Conservation (phyloP, 2,797 vertebrate genomes). For the Pagetopsis macropterus region DNA sequence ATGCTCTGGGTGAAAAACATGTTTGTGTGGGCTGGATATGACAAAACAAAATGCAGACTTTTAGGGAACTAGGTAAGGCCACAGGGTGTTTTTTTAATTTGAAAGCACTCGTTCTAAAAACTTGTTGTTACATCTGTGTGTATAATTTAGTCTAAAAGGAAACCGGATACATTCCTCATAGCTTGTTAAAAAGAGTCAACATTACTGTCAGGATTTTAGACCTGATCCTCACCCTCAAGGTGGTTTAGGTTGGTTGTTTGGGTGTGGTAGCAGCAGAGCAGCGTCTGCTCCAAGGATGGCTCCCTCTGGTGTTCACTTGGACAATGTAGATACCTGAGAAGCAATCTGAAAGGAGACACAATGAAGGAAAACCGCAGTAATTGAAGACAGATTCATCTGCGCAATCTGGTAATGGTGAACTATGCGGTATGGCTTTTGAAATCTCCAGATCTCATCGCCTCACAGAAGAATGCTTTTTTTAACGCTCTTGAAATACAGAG, state of each 20-base stretch:
- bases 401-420: neutral
- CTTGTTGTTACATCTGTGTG: neutral
- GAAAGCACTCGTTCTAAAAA: slow-evolving; percentile 2
- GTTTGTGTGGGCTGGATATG: slow-evolving; percentile 61
- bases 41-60: slow-evolving; percentile 45
- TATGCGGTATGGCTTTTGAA: neutral
- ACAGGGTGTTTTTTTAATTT: slow-evolving; percentile 19
- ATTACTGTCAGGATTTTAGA: neutral
- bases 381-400: neutral
- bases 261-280: slow-evolving; percentile 40
- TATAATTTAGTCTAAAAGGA: slow-evolving; percentile 1
- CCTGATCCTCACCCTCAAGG: slow-evolving; percentile 46
- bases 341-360: neutral
- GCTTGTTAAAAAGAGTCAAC: neutral
- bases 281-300: slow-evolving; percentile 32
- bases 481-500: too few relatives aligned
- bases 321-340: neutral
- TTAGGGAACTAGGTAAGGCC: slow-evolving; percentile 48
- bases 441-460: neutral
- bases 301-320: slow-evolving; percentile 70
- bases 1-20: slow-evolving; percentile 59
- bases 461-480: neutral
- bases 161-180: neutral
- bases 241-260: slow-evolving; percentile 28
- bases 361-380: neutral